phyloP scores from a whole-genome alignment of 1,140 invertebrate genomes.

The Pinna nobilis region DNA sequence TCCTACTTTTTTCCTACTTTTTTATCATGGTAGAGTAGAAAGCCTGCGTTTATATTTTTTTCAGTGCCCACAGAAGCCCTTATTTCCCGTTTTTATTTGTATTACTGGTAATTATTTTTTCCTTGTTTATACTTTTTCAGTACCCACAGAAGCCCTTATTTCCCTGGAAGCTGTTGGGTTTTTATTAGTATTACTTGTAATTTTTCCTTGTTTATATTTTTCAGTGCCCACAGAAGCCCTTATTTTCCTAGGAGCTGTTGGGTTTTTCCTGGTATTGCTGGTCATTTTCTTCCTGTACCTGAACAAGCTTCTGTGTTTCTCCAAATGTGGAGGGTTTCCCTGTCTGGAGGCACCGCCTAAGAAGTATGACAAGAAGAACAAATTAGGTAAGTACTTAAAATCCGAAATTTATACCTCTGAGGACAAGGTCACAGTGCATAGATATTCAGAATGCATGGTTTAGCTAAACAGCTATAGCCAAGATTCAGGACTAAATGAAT shows the following conservation, averaged over 20 bases:
- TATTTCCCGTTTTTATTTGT: no score
- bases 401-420: no score
- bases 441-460: no score
- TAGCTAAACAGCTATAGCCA: no score
- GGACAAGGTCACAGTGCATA: no score
- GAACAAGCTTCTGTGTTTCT: conserved; percentile 86
- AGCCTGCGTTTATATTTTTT: no score
- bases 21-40: no score
- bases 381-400: conserved; percentile 64
- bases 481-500: no score
- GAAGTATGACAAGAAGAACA: conserved; percentile 46
- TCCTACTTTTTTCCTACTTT: no score
- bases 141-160: conserved; percentile 85
- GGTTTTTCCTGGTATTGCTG: conserved; percentile 83
- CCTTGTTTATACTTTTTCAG: no score
- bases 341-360: conserved; percentile 59
- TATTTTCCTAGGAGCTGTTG: conserved; percentile 85
- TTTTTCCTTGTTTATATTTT: conserved; percentile 76
- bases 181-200: conserved; percentile 84
- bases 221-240: conserved; percentile 85
- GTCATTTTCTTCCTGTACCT: conserved; percentile 88
- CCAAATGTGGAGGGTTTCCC: conserved; percentile 77
- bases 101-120: no score
- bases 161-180: conserved; percentile 86
- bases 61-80: no score